Percentiles rank a stretch among this genome's conserved stretches.
Conservation (phyloP, 1,140 invertebrate species). For the Samia ricini region DNA sequence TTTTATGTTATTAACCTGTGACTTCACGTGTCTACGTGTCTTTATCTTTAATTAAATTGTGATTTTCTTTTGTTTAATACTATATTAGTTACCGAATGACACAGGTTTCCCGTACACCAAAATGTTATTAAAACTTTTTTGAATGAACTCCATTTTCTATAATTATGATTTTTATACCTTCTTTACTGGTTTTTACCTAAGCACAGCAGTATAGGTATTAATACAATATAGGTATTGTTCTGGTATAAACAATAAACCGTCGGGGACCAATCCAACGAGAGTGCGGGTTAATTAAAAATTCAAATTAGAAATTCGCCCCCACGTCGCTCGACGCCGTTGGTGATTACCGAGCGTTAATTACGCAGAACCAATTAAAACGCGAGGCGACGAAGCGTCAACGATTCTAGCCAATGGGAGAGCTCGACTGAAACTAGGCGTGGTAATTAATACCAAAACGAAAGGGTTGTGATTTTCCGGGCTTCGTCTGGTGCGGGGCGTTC, state of each 20-base stretch:
- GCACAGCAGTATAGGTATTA: constrained; percentile 18
- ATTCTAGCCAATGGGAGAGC: constrained; percentile 50
- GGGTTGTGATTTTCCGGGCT: constrained; percentile 72
- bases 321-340: constrained; percentile 54
- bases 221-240: constrained; percentile 57
- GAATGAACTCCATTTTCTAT: too few species aligned
- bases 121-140: too few species aligned
- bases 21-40: too few species aligned
- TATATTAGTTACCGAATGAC: too few species aligned
- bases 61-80: too few species aligned
- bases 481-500: constrained; percentile 41
- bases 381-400: constrained; percentile 46
- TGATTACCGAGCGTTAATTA: constrained; percentile 73
- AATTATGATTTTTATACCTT: too few species aligned
- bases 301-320: constrained; percentile 66
- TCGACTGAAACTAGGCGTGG: constrained; percentile 65
- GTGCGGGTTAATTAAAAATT: constrained; percentile 72
- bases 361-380: constrained; percentile 66
- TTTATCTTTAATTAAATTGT: too few species aligned
- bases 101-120: too few species aligned
- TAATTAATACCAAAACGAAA: constrained; percentile 70
- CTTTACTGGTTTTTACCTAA: too few species aligned
- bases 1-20: too few species aligned
- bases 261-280: constrained; percentile 52
- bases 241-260: constrained; percentile 32